A percentile compares a stretch with the other conserved stretches of the same genome.
Evolutionary conservation across 2,888 invertebrate species (phyloP).

Genomic region (Pogonocherus hispidulus): DNA sequence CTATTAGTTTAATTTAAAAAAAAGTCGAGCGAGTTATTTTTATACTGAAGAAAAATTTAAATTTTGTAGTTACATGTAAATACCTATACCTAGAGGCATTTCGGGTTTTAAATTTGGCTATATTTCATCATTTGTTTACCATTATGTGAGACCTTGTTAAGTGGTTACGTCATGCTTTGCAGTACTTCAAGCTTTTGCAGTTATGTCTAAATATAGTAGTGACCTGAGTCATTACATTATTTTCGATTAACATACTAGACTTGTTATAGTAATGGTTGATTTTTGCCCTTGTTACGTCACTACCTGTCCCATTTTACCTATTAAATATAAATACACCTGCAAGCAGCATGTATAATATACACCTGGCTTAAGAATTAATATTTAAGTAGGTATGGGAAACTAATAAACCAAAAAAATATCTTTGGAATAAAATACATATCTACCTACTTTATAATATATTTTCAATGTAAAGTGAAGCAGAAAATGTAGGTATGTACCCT

Average conservation of each 20-base stretch:
- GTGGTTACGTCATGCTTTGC: slow-evolving; percentile 53
- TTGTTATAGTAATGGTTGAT: slow-evolving; percentile 25
- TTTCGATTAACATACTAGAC: slow-evolving; percentile 45
- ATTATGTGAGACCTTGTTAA: slow-evolving; percentile 42
- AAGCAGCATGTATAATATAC: too few relatives aligned
- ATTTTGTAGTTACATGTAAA: not conserved
- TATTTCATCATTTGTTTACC: slow-evolving; percentile 38
- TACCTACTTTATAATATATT: too few relatives aligned
- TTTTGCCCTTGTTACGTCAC: slow-evolving; percentile 36
- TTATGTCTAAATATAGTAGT: slow-evolving; percentile 61
- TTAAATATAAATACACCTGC: not conserved
- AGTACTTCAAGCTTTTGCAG: too few relatives aligned
- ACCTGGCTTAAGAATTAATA: too few relatives aligned
- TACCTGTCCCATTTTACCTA: not conserved
- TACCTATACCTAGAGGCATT: too few relatives aligned
- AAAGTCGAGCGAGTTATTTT: not conserved
- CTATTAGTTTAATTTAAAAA: not conserved
- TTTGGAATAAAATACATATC: too few relatives aligned
- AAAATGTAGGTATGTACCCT: too few relatives aligned
- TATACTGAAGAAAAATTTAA: not conserved
- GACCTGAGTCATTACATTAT: slow-evolving; percentile 55
- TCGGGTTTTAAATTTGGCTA: not conserved
- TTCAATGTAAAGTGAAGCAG: too few relatives aligned
- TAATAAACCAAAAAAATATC: too few relatives aligned
- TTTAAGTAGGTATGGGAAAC: too few relatives aligned